phyloP scores from a whole-genome alignment of 2,888 invertebrate genomes.

The Drosophila anceps region DNA sequence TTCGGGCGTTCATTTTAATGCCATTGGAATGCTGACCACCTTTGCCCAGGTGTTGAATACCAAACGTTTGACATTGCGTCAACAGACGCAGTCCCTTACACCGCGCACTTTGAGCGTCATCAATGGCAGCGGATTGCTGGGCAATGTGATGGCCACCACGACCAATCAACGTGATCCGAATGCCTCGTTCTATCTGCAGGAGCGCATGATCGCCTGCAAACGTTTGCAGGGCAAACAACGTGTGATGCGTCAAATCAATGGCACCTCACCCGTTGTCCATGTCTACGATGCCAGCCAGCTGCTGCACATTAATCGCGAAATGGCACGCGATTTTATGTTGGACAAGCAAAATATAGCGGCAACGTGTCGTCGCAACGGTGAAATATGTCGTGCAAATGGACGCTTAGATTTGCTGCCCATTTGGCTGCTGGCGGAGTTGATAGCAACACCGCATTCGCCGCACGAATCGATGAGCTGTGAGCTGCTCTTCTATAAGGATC shows the following conservation, averaged over 20 bases:
- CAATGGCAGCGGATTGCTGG: conserved; percentile 86
- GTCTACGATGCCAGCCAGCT: conserved; percentile 86
- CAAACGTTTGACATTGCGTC: conserved; percentile 89
- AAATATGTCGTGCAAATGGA: conserved; percentile 90
- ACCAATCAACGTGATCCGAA: conserved; percentile 86
- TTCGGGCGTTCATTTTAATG: conserved; percentile 96
- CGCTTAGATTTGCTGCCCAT: conserved; percentile 94
- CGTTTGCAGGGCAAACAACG: conserved; percentile 81
- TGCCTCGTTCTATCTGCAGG: conserved; percentile 93
- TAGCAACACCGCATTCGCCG: conserved; percentile 87
- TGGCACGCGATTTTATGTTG: conserved; percentile 93
- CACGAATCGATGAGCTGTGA: conserved; percentile 86
- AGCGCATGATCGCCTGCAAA: conserved; percentile 86
- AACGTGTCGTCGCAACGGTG: conserved; percentile 93
- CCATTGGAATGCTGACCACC: conserved; percentile 93
- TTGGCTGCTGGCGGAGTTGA: conserved; percentile 93
- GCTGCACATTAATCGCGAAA: conserved; percentile 91
- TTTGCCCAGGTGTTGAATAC: conserved; percentile 92
- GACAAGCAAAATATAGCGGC: conserved; percentile 85
- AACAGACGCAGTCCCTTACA: conserved; percentile 89
- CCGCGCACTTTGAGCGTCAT: conserved; percentile 92
- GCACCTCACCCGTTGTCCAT: conserved; percentile 79
- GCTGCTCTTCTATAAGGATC: conserved; percentile 91
- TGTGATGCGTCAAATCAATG: conserved; percentile 82
- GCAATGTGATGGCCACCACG: conserved; percentile 83